Conservation (phyloP, 2,113 vertebrate species). For the Clupea harengus region DNA sequence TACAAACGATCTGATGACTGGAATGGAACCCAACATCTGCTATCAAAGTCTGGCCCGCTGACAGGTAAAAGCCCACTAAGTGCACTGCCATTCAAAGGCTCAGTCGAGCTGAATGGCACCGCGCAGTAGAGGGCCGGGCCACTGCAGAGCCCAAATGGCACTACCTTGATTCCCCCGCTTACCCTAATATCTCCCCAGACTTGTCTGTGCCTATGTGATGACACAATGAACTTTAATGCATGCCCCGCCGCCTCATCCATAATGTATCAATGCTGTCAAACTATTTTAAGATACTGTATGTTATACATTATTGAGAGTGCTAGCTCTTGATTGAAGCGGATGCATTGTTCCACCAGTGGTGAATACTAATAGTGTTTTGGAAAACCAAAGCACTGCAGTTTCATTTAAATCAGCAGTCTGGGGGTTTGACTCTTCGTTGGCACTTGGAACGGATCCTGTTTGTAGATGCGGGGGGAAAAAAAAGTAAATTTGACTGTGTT, state of each 20-base stretch:
- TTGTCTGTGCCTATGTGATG: not conserved
- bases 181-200: not conserved
- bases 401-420: not conserved
- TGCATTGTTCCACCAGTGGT: conserved; percentile 13
- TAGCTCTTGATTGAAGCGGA: conserved; percentile 41
- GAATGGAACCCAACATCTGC: not conserved
- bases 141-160: not conserved
- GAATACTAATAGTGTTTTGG: conserved; percentile 11
- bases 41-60: not conserved
- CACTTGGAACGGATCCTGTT: not conserved
- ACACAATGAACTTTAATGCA: conserved; percentile 7
- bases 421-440: not conserved
- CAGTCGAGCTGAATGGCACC: not conserved
- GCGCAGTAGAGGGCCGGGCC: not conserved
- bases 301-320: conserved; percentile 27
- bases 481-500: not conserved
- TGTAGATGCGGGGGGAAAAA: not conserved
- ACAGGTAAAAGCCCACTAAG: not conserved
- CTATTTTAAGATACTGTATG: conserved; percentile 14
- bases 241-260: not conserved
- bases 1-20: not conserved
- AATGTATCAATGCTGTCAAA: not conserved
- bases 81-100: not conserved
- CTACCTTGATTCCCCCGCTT: not conserved
- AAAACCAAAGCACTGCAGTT: not conserved